Percentiles rank a stretch among this genome's conserved stretches.
Evolutionary conservation across 2,888 invertebrate species (phyloP).

Genomic region (Eupithecia vulgata): DNA sequence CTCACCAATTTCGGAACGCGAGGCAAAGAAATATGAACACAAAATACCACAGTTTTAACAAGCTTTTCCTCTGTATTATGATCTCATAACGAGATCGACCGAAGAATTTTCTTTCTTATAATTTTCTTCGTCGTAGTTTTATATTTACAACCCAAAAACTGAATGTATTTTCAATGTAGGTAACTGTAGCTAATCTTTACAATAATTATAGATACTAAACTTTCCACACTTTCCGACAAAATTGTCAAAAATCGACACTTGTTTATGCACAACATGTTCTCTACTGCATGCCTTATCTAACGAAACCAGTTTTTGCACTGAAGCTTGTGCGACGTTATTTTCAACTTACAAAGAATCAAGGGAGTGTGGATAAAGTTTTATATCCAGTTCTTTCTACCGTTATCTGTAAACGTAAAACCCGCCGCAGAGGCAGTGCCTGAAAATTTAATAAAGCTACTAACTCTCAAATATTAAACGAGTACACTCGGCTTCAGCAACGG

Average conservation of each 20-base stretch:
- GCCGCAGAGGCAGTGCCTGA: slow-evolving; percentile 17
- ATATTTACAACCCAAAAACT: background rate
- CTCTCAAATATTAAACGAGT: slow-evolving; percentile 26
- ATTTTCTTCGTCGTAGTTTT: background rate
- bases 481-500: background rate
- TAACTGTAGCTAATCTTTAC: background rate
- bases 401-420: slow-evolving; percentile 6
- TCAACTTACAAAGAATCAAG: background rate
- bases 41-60: background rate
- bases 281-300: background rate
- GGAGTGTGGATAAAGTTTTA: background rate
- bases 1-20: background rate
- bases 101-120: background rate
- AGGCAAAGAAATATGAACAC: background rate
- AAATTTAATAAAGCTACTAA: slow-evolving; percentile 39
- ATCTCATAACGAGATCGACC: background rate
- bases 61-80: background rate
- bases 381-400: slow-evolving; percentile 6
- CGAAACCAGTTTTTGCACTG: background rate
- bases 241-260: background rate
- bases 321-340: background rate
- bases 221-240: background rate
- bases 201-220: background rate
- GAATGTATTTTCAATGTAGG: background rate
- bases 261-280: background rate